These are phyloP conservation scores for Diorhabda elongata DNA, from an alignment of 1,140 invertebrate species.

Conservation along the genomic window DNA sequence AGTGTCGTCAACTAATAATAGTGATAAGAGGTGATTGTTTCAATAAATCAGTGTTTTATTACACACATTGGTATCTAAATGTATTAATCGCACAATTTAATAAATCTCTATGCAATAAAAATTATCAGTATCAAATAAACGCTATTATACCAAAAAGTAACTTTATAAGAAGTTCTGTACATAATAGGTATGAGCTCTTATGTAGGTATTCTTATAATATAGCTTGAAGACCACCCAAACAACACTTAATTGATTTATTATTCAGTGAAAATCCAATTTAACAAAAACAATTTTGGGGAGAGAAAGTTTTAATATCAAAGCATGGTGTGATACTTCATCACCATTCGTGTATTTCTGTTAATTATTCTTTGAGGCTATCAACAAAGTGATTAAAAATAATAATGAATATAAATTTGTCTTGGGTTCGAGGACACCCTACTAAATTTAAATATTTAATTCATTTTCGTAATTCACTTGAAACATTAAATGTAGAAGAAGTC, in stretches of 20 bases:
- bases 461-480: neutral
- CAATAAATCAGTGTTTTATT: too few species aligned
- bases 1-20: too few species aligned
- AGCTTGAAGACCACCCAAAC: neutral
- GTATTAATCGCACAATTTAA: too few species aligned
- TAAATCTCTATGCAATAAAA: too few species aligned
- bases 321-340: neutral
- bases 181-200: neutral
- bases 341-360: neutral
- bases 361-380: neutral
- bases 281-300: neutral
- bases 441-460: neutral
- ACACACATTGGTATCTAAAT: too few species aligned
- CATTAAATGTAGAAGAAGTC: too few species aligned
- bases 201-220: conserved; percentile 1
- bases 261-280: neutral
- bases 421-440: neutral
- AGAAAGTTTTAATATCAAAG: neutral
- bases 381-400: neutral
- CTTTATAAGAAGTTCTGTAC: too few species aligned
- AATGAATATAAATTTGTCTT: neutral
- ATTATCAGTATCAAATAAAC: too few species aligned
- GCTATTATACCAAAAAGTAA: too few species aligned
- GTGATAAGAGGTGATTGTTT: too few species aligned
- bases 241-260: conserved; percentile 1